Evolutionary conservation across 2,797 vertebrate genomes (phyloP).

Genomic region (Enteromius thamalakanensis): DNA sequence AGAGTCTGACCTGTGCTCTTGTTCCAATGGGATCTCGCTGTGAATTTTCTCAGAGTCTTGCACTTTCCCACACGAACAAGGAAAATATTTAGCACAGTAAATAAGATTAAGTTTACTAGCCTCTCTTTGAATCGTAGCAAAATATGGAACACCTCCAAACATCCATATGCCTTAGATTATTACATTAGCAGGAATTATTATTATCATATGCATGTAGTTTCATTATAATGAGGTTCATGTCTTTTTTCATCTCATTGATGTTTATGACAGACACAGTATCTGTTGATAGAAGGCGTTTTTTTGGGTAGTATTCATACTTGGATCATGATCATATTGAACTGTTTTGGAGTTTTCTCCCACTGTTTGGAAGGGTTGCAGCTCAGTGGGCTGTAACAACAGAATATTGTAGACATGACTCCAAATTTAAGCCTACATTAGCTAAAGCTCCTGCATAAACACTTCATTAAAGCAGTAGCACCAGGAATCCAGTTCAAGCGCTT

Average conservation of each 20-base stretch:
- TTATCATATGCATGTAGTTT: neutral
- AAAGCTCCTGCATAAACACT: neutral
- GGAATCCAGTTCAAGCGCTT: too few relatives aligned
- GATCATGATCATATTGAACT: neutral
- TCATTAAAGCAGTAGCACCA: neutral
- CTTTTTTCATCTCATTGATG: neutral
- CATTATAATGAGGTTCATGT: neutral
- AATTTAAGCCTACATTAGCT: neutral
- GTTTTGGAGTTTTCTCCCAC: conserved; percentile 17
- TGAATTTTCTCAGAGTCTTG: conserved; percentile 43
- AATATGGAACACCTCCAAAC: conserved; percentile 5
- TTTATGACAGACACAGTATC: neutral
- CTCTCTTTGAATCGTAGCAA: neutral
- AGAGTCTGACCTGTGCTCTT: conserved; percentile 36
- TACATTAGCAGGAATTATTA: neutral
- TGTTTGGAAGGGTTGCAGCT: neutral
- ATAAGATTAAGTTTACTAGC: conserved; percentile 10
- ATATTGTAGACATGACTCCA: neutral
- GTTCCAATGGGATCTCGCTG: conserved; percentile 32
- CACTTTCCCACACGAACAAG: conserved; percentile 37
- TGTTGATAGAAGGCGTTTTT: neutral
- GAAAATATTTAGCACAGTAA: conserved; percentile 9
- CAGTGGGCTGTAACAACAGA: neutral
- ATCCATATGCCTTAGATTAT: neutral
- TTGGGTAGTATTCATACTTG: neutral